phyloP scores from a whole-genome alignment of 2,888 invertebrate species.

The Mesorhabditis spiculigera region DNA sequence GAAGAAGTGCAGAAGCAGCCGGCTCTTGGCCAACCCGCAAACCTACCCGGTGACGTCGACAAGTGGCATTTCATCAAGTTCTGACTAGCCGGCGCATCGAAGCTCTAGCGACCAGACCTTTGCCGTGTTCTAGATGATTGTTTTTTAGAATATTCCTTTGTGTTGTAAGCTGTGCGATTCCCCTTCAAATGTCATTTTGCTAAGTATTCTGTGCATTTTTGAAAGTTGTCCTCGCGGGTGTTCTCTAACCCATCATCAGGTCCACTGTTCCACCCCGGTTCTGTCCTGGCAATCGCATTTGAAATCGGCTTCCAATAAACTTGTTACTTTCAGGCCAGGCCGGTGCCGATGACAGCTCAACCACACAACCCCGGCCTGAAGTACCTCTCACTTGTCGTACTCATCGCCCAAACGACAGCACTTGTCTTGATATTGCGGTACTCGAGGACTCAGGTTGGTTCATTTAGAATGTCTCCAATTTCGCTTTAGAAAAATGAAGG shows the following conservation, averaged over 20 bases:
- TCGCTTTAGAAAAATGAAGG: conserved; percentile 39
- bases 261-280: too few species aligned
- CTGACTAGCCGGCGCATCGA: conserved; percentile 20
- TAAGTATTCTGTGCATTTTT: too few species aligned
- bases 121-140: background rate
- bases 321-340: background rate
- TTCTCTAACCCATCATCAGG: too few species aligned
- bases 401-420: conserved; percentile 61
- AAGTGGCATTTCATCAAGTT: conserved; percentile 51
- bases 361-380: conserved; percentile 27
- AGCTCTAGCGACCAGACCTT: background rate
- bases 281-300: too few species aligned
- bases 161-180: too few species aligned
- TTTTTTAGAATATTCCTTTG: too few species aligned
- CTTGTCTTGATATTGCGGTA: conserved; percentile 61
- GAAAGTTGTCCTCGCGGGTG: too few species aligned
- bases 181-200: too few species aligned
- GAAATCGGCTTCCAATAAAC: too few species aligned
- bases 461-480: background rate
- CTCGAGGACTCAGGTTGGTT: conserved; percentile 55
- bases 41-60: conserved; percentile 40
- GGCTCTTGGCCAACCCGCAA: conserved; percentile 11
- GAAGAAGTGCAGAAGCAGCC: background rate
- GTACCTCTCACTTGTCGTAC: conserved; percentile 57
- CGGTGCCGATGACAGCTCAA: background rate